Evolutionary conservation across 2,113 vertebrate genomes (phyloP).

Genomic region (Mixornis gularis): DNA sequence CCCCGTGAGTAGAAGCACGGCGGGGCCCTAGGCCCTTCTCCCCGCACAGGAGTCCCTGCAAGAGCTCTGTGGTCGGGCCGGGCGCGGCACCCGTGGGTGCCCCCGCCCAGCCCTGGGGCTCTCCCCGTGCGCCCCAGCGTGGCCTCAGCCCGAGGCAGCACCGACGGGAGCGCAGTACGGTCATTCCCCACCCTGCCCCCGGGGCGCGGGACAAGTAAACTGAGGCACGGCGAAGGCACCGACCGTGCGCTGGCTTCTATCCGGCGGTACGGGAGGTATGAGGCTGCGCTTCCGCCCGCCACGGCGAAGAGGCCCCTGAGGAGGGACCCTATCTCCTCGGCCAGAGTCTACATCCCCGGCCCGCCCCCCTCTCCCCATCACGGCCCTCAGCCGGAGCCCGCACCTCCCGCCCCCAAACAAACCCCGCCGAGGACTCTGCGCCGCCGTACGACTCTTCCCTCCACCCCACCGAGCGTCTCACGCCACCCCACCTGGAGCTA

Average conservation of each 20-base stretch:
- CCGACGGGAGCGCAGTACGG: not conserved
- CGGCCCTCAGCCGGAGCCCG: not conserved
- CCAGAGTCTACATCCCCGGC: too few relatives aligned
- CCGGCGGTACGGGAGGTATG: too few relatives aligned
- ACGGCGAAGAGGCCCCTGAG: not conserved
- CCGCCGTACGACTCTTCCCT: not conserved
- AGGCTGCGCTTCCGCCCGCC: too few relatives aligned
- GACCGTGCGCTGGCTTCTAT: rapidly evolving
- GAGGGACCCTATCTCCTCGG: not conserved
- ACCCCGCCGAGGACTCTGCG: not conserved
- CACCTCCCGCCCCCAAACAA: not conserved
- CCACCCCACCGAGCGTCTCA: rapidly evolving
- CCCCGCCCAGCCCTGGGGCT: too few relatives aligned
- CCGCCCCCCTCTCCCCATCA: not conserved
- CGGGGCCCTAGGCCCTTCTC: not conserved
- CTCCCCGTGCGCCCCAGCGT: rapidly evolving
- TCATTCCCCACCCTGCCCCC: not conserved
- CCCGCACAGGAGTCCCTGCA: not conserved
- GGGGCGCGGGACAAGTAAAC: not conserved
- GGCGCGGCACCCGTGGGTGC: too few relatives aligned
- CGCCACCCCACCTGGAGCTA: conserved; percentile 76
- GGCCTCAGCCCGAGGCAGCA: not conserved
- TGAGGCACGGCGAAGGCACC: not conserved
- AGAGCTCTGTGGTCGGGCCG: not conserved
- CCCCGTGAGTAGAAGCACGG: rapidly evolving